These are phyloP conservation scores for Hypolimnas misippus DNA, from an alignment of 2,888 invertebrate species.

Conservation along the genomic window DNA sequence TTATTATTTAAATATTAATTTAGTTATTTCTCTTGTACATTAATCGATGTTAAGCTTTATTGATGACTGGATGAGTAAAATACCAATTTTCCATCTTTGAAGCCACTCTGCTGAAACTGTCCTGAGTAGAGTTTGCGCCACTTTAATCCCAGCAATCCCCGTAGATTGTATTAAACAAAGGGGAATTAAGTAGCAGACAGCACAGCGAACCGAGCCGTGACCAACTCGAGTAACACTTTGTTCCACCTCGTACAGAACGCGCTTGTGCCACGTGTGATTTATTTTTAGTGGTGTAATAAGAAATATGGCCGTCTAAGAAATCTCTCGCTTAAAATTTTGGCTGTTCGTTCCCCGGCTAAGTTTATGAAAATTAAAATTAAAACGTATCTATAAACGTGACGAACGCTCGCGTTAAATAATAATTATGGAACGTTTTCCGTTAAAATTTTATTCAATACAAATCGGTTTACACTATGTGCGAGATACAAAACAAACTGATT, in stretches of 20 bases:
- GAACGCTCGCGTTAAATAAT: background rate
- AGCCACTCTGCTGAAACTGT: conserved; percentile 12
- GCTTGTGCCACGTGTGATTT: conserved; percentile 22
- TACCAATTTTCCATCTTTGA: conserved; percentile 17
- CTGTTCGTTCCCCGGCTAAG: background rate
- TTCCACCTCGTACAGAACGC: conserved; percentile 43
- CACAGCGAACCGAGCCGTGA: conserved; percentile 61
- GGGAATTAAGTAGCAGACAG: conserved; percentile 70
- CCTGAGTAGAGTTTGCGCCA: conserved; percentile 46
- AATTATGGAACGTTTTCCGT: conserved; percentile 11
- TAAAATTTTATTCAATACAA: conserved; percentile 41
- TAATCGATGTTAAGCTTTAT: background rate
- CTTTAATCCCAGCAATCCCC: conserved; percentile 62
- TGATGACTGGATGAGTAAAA: background rate
- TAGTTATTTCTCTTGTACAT: too few species aligned
- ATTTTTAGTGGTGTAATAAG: conserved; percentile 28
- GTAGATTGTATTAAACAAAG: conserved; percentile 74
- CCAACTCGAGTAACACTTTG: conserved; percentile 61
- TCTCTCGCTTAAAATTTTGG: conserved; percentile 5
- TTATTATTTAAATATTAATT: too few species aligned
- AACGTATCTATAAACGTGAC: background rate
- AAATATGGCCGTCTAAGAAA: conserved; percentile 24
- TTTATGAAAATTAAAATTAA: background rate
- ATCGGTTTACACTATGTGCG: conserved; percentile 45
- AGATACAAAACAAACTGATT: conserved; percentile 66